phyloP scores from a whole-genome alignment of 2,113 vertebrate genomes.

The Perca flavescens region DNA sequence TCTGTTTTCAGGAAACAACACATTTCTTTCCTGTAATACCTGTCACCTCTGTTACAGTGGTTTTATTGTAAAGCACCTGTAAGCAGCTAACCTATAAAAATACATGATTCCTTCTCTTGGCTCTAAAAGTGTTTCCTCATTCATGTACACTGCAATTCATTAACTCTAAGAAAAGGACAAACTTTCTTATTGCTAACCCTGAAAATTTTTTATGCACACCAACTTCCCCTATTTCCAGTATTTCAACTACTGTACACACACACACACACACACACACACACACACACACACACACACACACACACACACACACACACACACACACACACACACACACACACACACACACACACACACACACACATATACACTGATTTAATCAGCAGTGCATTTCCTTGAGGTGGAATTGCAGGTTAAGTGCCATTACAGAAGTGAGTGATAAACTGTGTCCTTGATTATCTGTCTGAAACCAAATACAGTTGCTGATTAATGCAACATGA shows the following conservation, averaged over 20 bases:
- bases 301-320: too few species aligned
- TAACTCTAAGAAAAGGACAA: constrained; percentile 19
- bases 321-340: too few species aligned
- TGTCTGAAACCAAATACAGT: constrained; percentile 14
- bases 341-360: too few species aligned
- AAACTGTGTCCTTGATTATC: constrained; percentile 18
- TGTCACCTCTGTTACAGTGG: not conserved
- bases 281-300: too few species aligned
- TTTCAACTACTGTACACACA: not conserved
- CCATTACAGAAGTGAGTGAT: not conserved
- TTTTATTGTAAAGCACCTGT: constrained; percentile 5
- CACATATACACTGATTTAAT: not conserved
- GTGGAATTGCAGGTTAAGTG: not conserved
- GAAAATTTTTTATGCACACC: not conserved
- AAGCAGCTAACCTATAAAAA: constrained; percentile 28
- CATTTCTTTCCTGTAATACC: constrained; percentile 14
- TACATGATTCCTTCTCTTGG: not conserved
- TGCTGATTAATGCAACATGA: not conserved
- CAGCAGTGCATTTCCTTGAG: not conserved
- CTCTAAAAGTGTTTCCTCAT: not conserved
- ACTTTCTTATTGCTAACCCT: not conserved
- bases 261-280: too few species aligned
- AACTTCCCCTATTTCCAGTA: not conserved
- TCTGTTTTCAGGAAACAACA: constrained; percentile 64
- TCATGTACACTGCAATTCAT: constrained; percentile 26